phyloP scores from a whole-genome alignment of 2,888 invertebrate genomes.

The Caenorhabditis sp. region DNA sequence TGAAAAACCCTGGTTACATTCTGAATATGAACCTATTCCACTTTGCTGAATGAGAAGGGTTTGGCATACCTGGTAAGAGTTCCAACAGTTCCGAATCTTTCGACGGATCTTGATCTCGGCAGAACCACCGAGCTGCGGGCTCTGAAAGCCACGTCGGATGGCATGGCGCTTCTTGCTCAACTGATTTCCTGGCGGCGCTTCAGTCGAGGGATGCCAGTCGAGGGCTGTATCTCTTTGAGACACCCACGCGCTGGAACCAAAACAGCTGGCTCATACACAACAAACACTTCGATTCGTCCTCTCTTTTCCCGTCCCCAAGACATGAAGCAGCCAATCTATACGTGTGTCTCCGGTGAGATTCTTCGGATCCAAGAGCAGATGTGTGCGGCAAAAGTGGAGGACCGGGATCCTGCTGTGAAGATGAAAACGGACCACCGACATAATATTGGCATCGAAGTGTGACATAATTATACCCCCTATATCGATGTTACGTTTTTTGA shows the following conservation, averaged over 20 bases:
- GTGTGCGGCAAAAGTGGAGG: conserved; percentile 48
- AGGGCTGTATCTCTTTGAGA: conserved; percentile 34
- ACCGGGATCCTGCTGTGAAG: conserved; percentile 31
- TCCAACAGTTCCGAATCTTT: conserved; percentile 76
- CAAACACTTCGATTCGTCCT: conserved; percentile 45
- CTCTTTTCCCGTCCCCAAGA: conserved; percentile 30
- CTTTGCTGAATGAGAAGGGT: no score
- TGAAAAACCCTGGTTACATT: no score
- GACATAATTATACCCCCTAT: conserved; percentile 48
- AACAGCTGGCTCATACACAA: conserved; percentile 66
- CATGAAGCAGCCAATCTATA: conserved; percentile 50
- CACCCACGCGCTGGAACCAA: conserved; percentile 62
- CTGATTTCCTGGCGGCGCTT: conserved; percentile 30
- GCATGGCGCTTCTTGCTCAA: conserved; percentile 58
- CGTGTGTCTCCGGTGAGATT: conserved; percentile 24
- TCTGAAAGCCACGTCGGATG: conserved; percentile 68
- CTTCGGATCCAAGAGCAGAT: conserved; percentile 38
- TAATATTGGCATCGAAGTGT: conserved; percentile 52
- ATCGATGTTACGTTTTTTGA: conserved; percentile 9
- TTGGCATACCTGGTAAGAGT: conserved; percentile 77
- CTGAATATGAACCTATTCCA: no score
- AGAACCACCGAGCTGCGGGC: conserved; percentile 69
- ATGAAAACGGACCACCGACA: conserved; percentile 24
- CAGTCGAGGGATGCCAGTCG: conserved; percentile 20
- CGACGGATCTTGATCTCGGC: conserved; percentile 78